Evolutionary conservation across 1,140 invertebrate species (phyloP), one percentile per base, ranked within the genome.

Genomic region (Cepaea nemoralis): DNA sequence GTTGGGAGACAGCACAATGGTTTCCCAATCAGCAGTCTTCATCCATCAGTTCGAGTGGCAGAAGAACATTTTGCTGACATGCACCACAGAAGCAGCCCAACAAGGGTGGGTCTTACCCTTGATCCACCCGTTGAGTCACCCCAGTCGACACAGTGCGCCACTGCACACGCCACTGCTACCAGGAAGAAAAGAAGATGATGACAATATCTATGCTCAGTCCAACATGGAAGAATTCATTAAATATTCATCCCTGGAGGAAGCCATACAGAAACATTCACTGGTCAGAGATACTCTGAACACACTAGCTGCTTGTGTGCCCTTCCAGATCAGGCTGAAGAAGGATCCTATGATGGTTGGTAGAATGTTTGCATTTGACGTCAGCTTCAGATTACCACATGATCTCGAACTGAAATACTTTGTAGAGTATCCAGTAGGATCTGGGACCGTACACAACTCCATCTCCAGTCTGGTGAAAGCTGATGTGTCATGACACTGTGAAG

Each of bases 321-420:
- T 92, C 82, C 91, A 92, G 84, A 88, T 92, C 22, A 84, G 92
- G 24, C 91, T 91, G 73, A 96, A 95, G 90, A 95, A 96, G 88
- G 92, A 93, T 80, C 90, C 90, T 79, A 85, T 85, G 40, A 95
- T 96, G 35, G 94, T 96, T 3, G 93, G 97, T 70, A 95, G 97
- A 59, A 95, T 97, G n/a, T 91, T 92, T 84, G 97, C 96, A 40
- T 98, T 98, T 90, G 97, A 99, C 91, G 95, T 95, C 0, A 84
- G 84, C 22, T 70, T 83, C 24, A 90, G 89, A 81, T 77, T 83
- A n/a, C 82, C 82, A 48, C 78, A 85, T 42, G 90, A 91, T 40
- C 89, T 86, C 77, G 91, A 92, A 82, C 82, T 92, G 39, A 90
- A 89, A 83, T 84, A 91, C 35, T 91, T 88, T 83, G 87, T 90